phyloP scores from a whole-genome alignment of 2,113 vertebrate genomes.

The Psophia crepitans region DNA sequence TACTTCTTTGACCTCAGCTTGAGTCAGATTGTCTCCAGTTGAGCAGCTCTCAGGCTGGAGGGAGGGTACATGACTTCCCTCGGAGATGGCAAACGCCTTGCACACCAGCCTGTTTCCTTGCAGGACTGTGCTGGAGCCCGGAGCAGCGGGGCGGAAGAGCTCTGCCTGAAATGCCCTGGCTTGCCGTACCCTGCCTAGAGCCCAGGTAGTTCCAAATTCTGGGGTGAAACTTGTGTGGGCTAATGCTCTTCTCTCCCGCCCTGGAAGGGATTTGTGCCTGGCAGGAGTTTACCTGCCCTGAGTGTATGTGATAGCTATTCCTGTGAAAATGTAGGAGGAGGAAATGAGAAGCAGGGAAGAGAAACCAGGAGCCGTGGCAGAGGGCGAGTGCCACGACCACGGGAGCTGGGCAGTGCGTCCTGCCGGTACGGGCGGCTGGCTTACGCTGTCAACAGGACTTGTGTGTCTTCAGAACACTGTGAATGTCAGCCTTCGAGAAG shows the following conservation, averaged over 20 bases:
- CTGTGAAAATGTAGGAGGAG: not conserved
- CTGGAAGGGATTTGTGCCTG: not conserved
- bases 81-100: not conserved
- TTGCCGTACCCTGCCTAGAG: not conserved
- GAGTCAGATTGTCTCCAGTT: not conserved
- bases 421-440: accelerated
- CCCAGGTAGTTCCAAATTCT: not conserved
- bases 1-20: not conserved
- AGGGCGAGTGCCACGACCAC: accelerated
- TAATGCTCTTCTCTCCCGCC: not conserved
- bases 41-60: not conserved
- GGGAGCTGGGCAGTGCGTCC: too few species aligned
- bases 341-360: not conserved
- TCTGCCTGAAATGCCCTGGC: not conserved
- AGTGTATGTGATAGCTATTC: not conserved
- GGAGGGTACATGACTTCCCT: not conserved
- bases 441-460: accelerated
- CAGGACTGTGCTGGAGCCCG: not conserved
- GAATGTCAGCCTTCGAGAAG: not conserved
- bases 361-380: not conserved
- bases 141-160: not conserved
- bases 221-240: not conserved
- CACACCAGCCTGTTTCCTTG: not conserved
- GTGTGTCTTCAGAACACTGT: not conserved
- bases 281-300: not conserved